A percentile compares a stretch with the other conserved stretches of the same genome.
phyloP scores from a whole-genome alignment of 2,888 invertebrate genomes.

The Frankliniella fusca region DNA sequence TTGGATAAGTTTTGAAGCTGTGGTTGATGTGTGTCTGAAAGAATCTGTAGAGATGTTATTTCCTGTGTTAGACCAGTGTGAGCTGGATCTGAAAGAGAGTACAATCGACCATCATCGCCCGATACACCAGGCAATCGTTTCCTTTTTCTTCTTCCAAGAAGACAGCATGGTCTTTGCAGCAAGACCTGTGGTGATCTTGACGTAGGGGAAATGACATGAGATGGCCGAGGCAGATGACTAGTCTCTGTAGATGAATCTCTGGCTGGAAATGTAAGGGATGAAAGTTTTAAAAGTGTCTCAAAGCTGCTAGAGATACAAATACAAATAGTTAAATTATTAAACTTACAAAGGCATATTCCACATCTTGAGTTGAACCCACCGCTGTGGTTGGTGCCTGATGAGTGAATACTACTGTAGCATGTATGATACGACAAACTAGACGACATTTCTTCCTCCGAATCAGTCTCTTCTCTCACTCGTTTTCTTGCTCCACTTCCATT shows the following conservation, averaged over 20 bases:
- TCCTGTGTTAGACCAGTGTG: slow-evolving; percentile 68
- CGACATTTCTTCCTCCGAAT: neutral
- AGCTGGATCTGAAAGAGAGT: slow-evolving; percentile 34
- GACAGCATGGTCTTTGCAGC: neutral
- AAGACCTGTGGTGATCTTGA: neutral
- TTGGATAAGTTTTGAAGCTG: neutral
- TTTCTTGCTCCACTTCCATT: slow-evolving; percentile 2
- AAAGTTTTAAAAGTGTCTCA: neutral
- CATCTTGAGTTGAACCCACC: neutral
- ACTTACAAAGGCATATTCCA: neutral
- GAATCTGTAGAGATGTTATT: slow-evolving; percentile 61
- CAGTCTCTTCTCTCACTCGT: neutral
- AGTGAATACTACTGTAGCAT: slow-evolving; percentile 27
- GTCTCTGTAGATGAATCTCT: neutral
- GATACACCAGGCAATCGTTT: slow-evolving; percentile 3
- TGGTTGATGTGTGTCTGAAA: neutral
- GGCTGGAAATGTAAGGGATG: neutral
- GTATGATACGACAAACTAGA: slow-evolving; percentile 28
- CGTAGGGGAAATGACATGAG: neutral
- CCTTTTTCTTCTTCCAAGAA: neutral
- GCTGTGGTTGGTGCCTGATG: neutral
- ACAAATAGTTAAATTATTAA: neutral
- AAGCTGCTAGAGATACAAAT: too few species aligned
- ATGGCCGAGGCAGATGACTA: neutral
- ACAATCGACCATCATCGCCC: neutral